Percentiles rank a stretch among this genome's conserved stretches.
Evolutionary conservation across 2,113 vertebrate species (phyloP).

Genomic region (Triplophysa siluroides): DNA sequence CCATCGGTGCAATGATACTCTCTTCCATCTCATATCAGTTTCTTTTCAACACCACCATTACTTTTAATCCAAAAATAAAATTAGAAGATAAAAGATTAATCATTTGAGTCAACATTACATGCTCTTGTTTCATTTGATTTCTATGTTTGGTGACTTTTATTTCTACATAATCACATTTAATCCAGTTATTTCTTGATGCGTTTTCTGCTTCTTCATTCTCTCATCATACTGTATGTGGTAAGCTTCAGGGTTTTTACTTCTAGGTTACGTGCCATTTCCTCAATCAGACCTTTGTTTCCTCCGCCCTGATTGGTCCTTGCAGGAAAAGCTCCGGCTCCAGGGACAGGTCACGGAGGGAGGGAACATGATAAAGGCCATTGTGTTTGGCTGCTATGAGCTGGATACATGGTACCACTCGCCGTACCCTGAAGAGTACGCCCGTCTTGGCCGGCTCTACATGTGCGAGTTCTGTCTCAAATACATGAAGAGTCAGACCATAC

Average conservation of each 20-base stretch:
- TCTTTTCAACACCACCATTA: no score
- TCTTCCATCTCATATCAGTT: not conserved
- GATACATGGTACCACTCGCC: conserved; percentile 99
- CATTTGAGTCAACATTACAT: not conserved
- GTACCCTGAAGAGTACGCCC: conserved; percentile 95
- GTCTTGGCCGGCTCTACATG: conserved; percentile 96
- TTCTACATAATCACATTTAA: not conserved
- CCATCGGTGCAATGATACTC: not conserved
- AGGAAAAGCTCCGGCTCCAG: conserved; percentile 93
- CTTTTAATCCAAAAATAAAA: no score
- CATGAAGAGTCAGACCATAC: conserved; percentile 98
- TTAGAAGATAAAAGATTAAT: not conserved
- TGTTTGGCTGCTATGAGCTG: conserved; percentile 94
- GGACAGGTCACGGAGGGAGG: conserved; percentile 93
- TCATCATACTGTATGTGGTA: not conserved
- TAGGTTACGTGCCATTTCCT: not conserved
- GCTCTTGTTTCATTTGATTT: not conserved
- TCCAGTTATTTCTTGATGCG: not conserved
- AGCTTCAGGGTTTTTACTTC: not conserved
- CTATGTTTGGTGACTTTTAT: not conserved
- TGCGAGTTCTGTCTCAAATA: conserved; percentile 99
- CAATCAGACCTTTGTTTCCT: not conserved
- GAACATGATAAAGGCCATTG: conserved; percentile 97
- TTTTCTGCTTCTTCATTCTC: not conserved
- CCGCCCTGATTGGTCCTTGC: conserved; percentile 28